phyloP scores from a whole-genome alignment of 2,888 invertebrate species.

The Oscheius sp. region DNA sequence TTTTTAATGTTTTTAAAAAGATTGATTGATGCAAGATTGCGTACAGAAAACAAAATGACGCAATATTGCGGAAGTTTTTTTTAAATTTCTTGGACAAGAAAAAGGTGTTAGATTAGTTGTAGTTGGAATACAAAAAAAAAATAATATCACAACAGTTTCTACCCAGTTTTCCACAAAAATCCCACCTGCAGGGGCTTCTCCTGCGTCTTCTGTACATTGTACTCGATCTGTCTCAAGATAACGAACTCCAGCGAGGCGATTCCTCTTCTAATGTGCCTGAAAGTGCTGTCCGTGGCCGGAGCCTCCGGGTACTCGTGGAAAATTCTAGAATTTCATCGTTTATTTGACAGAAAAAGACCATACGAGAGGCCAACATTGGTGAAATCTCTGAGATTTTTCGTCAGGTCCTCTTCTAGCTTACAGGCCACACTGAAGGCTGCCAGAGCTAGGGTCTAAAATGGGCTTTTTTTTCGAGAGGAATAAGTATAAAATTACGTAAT shows the following conservation, averaged over 20 bases:
- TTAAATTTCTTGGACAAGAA: no score
- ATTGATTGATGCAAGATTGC: no score
- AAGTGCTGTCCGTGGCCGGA: conserved; percentile 7
- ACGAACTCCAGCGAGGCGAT: conserved; percentile 39
- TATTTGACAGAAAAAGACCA: not conserved
- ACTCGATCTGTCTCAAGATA: conserved; percentile 35
- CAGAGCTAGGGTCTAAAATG: conserved; percentile 36
- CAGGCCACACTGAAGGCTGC: conserved; percentile 34
- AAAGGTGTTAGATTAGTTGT: no score
- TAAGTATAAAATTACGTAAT: conserved; percentile 38
- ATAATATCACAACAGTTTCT: not conserved
- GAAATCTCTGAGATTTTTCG: conserved; percentile 38
- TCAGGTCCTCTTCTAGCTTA: conserved; percentile 38
- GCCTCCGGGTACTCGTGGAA: conserved; percentile 29
- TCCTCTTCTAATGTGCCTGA: conserved; percentile 26
- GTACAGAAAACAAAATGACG: no score
- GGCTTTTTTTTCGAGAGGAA: no score
- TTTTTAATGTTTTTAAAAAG: no score
- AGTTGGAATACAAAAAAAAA: not conserved
- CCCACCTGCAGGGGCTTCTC: conserved; percentile 36
- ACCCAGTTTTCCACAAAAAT: not conserved
- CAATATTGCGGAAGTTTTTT: no score
- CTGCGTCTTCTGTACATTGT: conserved; percentile 11
- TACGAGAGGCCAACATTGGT: conserved; percentile 37
- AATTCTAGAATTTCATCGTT: conserved; percentile 24